These are phyloP conservation scores for Stramonita haemastoma DNA, from an alignment of 2,888 invertebrate species.

Conservation along the genomic window DNA sequence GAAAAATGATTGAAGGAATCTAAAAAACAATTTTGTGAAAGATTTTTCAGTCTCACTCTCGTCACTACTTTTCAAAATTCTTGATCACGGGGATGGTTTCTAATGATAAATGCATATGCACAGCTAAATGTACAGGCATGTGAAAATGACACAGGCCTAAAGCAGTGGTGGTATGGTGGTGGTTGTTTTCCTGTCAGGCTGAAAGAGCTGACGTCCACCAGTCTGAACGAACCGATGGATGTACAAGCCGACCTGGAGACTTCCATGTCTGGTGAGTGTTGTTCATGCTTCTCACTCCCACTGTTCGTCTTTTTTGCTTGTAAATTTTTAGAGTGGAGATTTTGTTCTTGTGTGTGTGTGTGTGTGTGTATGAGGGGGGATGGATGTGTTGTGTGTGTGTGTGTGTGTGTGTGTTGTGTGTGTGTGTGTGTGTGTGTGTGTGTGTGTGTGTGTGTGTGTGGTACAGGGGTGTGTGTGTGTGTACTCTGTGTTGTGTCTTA, in stretches of 20 bases:
- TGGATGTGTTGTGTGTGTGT: conserved; percentile 4
- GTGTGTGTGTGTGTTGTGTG: not conserved
- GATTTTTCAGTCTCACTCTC: too few relatives aligned
- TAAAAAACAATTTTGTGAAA: too few relatives aligned
- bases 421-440: not conserved
- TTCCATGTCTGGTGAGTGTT: conserved; percentile 26
- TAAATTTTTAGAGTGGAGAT: not conserved
- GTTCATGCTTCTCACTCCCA: not conserved
- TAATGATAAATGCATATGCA: too few relatives aligned
- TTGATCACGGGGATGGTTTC: too few relatives aligned
- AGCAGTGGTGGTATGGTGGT: too few relatives aligned
- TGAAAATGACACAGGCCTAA: too few relatives aligned
- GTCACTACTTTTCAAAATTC: too few relatives aligned
- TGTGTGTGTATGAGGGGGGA: not conserved
- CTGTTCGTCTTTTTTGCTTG: not conserved
- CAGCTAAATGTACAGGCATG: too few relatives aligned
- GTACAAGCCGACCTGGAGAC: conserved; percentile 21
- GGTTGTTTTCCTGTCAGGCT: not conserved
- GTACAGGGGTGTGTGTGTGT: not conserved
- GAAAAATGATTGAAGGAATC: too few relatives aligned
- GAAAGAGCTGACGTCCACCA: not conserved
- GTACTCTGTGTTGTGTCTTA: not conserved
- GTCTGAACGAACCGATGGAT: conserved; percentile 14
- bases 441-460: not conserved
- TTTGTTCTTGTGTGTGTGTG: not conserved